Base-by-base conservation (phyloP, 2,797 vertebrate genomes). In the Babyrousa celebensis region DNA sequence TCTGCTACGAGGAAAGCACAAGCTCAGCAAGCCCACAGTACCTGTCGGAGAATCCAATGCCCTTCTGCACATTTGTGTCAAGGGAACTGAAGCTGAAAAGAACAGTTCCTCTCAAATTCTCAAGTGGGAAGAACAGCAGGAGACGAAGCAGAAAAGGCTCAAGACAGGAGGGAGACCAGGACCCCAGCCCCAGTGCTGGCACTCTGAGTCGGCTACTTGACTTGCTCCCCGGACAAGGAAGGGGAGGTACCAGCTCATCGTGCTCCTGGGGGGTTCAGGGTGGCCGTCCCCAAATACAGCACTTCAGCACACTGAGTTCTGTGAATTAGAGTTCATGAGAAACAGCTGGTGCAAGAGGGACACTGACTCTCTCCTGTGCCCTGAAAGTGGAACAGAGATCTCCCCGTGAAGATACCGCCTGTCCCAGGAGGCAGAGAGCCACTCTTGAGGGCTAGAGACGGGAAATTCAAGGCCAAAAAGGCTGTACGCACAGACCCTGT, bases 371-470 rank as follows among this genome's bases (percentile, higher is more conserved):
- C 65, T 15, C 56, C n/a, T 70, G 48, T 12, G 8, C 5, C n/a
- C 23, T 56, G 67, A 20, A 71, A 58, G n/a, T n/a, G 36, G 52
- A 15, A 23, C 2, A 12, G 6, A 74, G 27, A 48, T 16, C 23
- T 43, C 83, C 21, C 16, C 0, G 4, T 25, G 29, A 14, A n/a
- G n/a, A 15, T 12, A 4, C 63, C 43, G 4, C 70, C n/a, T 12
- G 48, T 2, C 21, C 15, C 48, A 18, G 48, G 1, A 17, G 3
- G 3, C 10, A n/a, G 71, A 9, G 20, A 85, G 67, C 67, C 84
- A 56, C 8, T 52, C 4, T 14, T 9, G 36, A 18, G 0, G 6
- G 7, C 23, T n/a, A 1, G 6, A 36, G 52, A 40, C 1, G 7
- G 4, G 32, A 36, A 36, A 3, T 60, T 1, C 6, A 14, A 36